phyloP scores from a whole-genome alignment of 2,113 vertebrate genomes.

The Hiodon tergisus region DNA sequence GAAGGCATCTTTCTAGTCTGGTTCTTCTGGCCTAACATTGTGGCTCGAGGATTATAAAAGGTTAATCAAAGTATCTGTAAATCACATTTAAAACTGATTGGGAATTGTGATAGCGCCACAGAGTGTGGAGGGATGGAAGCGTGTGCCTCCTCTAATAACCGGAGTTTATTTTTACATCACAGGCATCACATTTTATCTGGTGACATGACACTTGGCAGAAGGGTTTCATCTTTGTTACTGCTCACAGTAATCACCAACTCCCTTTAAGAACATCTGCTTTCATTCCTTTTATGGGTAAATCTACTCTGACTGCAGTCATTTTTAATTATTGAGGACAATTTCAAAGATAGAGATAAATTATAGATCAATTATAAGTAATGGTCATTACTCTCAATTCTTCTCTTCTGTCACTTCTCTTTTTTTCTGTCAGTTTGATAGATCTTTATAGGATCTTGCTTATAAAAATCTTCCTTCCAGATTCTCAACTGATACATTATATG shows the following conservation, averaged over 20 bases:
- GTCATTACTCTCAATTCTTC: constrained; percentile 5
- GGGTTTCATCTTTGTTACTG: constrained; percentile 13
- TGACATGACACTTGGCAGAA: background rate
- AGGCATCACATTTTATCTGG: background rate
- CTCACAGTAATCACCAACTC: constrained; percentile 19
- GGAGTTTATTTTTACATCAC: background rate
- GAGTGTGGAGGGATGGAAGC: too few relatives aligned
- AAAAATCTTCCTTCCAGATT: too few relatives aligned
- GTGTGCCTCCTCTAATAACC: background rate
- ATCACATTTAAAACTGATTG: too few relatives aligned
- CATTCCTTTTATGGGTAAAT: constrained; percentile 6
- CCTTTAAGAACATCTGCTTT: constrained; percentile 24
- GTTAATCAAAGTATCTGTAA: too few relatives aligned
- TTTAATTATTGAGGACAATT: constrained; percentile 5
- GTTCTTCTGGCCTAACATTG: too few relatives aligned
- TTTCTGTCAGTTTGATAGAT: background rate
- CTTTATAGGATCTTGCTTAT: constrained; percentile 3
- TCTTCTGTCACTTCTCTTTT: background rate
- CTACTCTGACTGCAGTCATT: background rate
- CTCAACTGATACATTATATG: too few relatives aligned
- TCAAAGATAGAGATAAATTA: constrained; percentile 10
- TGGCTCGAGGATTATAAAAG: too few relatives aligned
- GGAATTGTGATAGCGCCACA: too few relatives aligned
- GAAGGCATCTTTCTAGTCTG: too few relatives aligned
- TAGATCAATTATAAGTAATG: constrained; percentile 20